Base-by-base conservation (phyloP, 2,888 invertebrate species). In the Tenthredo livida region DNA sequence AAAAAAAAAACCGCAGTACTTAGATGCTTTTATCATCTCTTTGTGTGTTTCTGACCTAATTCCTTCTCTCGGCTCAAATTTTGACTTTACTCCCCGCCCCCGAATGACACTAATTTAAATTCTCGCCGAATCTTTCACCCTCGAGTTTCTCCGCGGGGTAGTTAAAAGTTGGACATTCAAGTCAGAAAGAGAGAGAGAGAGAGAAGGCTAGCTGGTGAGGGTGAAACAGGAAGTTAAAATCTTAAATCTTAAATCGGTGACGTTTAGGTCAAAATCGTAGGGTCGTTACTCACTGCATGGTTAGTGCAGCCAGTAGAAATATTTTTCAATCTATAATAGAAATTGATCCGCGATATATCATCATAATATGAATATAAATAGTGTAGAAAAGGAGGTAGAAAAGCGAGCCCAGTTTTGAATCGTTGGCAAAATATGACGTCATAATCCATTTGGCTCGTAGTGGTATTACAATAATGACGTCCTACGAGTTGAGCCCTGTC, bases 381-480 rank as follows among this genome's bases (percentile, higher is more conserved):
- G 2, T 21, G 9, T 58, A 65, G 29, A 58, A 33, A 67, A 33
- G 1, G 29, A 10, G 4, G 21, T 58, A 65, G 65, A 58, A 33
- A 67, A 33, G 17, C 33, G 33, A 33, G 17, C 33, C 43, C 43
- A 21, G 40, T 73, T 73, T 43, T 1, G 9, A 47, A 29, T 21
- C 61, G 61, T n/a, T 50, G 50, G 43, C 78, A 88, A 89, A 87
- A 85, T 85, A 87, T 88, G 88, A 88, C 87, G 86, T 86, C 86
- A 87, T 90, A 90, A 90, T 90, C 90, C 90, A 83, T 85, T 89
- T 84, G 86, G 85, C 87, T 88, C 88, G 88, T 87, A 87, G 87
- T 85, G 86, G 87, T 88, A 88, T 90, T 90, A 90, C 88, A 89
- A 90, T 88, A 88, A 90, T 87, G 89, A 90, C 88, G 88, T 86